Conservation (phyloP, 1,140 invertebrate genomes). For the Drosophila equinoxialis region DNA sequence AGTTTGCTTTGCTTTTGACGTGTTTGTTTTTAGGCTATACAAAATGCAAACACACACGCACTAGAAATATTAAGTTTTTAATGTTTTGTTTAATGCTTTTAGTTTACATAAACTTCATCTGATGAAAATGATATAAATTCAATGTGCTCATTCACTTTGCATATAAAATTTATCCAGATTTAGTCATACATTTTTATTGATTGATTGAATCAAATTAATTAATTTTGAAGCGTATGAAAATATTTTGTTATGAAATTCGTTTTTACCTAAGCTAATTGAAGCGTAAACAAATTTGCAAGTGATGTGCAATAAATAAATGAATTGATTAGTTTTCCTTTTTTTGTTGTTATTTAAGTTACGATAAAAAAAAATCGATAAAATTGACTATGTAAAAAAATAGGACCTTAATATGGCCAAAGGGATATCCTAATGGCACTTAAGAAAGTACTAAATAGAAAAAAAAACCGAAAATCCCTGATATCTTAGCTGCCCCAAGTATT, state of each 20-base stretch:
- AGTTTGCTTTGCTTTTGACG: constrained; percentile 12
- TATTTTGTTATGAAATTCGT: constrained; percentile 27
- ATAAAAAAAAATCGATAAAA: no score
- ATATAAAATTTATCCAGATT: constrained; percentile 23
- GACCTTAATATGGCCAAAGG: no score
- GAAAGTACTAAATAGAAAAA: no score
- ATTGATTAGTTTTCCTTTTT: background rate
- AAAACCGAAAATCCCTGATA: no score
- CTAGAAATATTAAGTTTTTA: no score
- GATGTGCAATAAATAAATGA: background rate
- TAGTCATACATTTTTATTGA: background rate
- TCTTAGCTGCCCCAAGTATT: no score
- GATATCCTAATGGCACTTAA: no score
- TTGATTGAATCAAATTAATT: constrained; percentile 41
- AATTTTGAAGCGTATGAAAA: constrained; percentile 38
- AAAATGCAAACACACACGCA: no score
- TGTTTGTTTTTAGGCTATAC: background rate
- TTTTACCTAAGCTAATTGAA: constrained; percentile 10
- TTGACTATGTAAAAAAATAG: no score
- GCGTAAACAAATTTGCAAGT: constrained; percentile 18
- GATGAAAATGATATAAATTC: background rate
- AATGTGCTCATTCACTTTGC: constrained; percentile 13
- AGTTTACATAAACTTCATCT: no score
- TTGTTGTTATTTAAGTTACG: no score
- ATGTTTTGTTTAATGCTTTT: background rate